Conservation (phyloP, 2,113 vertebrate genomes). For the Merops nubicus region DNA sequence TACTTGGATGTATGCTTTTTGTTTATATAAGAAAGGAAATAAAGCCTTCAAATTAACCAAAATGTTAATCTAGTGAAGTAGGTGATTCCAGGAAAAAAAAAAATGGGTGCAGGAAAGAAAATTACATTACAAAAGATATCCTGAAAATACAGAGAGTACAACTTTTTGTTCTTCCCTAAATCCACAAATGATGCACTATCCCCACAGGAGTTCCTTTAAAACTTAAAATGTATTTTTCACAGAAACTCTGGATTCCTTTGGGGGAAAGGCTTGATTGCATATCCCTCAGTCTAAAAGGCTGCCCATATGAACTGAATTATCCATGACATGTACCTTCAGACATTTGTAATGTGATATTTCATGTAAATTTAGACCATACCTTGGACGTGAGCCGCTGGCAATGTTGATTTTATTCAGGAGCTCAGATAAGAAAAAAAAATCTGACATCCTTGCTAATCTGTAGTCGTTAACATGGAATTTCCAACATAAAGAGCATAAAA, state of each 20-base stretch:
- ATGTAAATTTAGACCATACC: constrained; percentile 89
- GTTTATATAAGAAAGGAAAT: background rate
- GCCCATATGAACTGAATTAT: constrained; percentile 89
- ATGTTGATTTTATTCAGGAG: constrained; percentile 77
- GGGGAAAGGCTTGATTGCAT: constrained; percentile 78
- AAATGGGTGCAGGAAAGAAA: background rate
- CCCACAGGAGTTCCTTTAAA: constrained; percentile 42
- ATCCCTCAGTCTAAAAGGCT: constrained; percentile 77
- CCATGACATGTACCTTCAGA: constrained; percentile 86
- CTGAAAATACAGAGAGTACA: background rate
- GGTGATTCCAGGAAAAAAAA: background rate
- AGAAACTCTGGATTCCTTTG: constrained; percentile 74
- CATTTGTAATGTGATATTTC: constrained; percentile 84
- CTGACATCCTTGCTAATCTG: constrained; percentile 77
- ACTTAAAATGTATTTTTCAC: constrained; percentile 72
- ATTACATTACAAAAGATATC: background rate
- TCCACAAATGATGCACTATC: background rate
- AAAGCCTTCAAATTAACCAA: background rate
- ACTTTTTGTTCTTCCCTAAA: background rate
- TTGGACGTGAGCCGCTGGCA: constrained; percentile 76
- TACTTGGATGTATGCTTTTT: background rate
- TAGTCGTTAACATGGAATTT: constrained; percentile 78
- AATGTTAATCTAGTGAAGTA: background rate
- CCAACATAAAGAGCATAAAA: constrained; percentile 78
- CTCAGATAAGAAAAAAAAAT: constrained; percentile 76